Base-by-base conservation (phyloP, 53 echinoderm and acorn worm genomes). In the Henricia sp. region DNA sequence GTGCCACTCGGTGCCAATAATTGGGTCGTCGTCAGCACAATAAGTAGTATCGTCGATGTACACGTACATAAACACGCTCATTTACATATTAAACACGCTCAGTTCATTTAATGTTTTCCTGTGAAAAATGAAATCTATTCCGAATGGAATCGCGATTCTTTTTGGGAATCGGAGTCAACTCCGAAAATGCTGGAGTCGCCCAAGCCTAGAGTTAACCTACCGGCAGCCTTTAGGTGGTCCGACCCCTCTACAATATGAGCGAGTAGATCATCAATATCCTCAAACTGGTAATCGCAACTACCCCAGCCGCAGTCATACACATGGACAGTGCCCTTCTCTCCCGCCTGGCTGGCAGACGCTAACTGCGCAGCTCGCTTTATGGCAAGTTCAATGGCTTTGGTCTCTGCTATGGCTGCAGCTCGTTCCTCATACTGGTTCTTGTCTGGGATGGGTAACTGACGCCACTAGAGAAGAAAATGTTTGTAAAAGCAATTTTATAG, bases 261-360 rank as follows among this genome's bases (percentile, higher is more conserved):
- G 3, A 88, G 25, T 34, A 97, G 84, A 46, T 97, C 99, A n/a
- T 94, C 92, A 29, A 82, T 26, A 37, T 94, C 92, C 8, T 97
- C 99, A 69, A 72, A 97, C 89, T 94, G 94, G 63, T 86, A 71
- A 58, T 97, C 94, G 60, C 99, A 97, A n/a, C 90, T 90, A 32
- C 92, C 92, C 99, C 99, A 99, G 68, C 68, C 64, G 50, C 94
- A 99, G 66, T 99, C 94, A 53, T 78, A 99, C 29, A 99, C 91
- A 32, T 78, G 67, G 34, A 90, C 80, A 14, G 92, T 87, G 19
- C 87, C 89, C 16, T 87, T 72, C 21, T 44, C 50, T 27, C 82
- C 25, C 17, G 83, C 9, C 63, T 78, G 77, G 46, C 48, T 19
- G 29, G 66, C 3, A 17, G 28, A 34, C 0, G 89, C 71, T 3